Percentiles rank a stretch among this genome's conserved stretches.
These are phyloP conservation scores for Lysandra bellargus DNA, from an alignment of 2,888 invertebrate genomes.

Conservation along the genomic window DNA sequence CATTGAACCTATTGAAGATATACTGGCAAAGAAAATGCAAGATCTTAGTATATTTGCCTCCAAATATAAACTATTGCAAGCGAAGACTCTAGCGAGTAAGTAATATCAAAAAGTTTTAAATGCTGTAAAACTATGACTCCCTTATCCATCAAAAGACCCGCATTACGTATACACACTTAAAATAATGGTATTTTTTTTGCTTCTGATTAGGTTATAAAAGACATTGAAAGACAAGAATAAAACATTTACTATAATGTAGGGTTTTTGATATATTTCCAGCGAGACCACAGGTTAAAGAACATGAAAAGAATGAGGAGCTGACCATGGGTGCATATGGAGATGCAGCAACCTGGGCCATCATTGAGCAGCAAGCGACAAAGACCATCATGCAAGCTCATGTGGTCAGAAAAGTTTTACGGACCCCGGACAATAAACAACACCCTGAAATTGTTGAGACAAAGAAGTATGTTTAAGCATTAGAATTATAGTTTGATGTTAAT, in stretches of 20 bases:
- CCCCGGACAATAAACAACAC: slow-evolving; percentile 48
- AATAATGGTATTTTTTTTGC: no score
- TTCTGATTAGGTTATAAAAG: no score
- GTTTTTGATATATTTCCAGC: slow-evolving; percentile 41
- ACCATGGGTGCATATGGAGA: slow-evolving; percentile 53
- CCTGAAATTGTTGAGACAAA: slow-evolving; percentile 56
- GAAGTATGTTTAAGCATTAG: slow-evolving; percentile 49
- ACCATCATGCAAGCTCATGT: slow-evolving; percentile 54
- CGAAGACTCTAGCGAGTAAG: slow-evolving; percentile 58
- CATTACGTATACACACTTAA: background rate
- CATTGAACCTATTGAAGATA: slow-evolving; percentile 55
- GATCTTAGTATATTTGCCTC: slow-evolving; percentile 57
- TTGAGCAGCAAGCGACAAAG: slow-evolving; percentile 59
- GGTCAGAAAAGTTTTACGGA: slow-evolving; percentile 51
- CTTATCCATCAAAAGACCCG: no score
- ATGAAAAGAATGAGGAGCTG: slow-evolving; percentile 43
- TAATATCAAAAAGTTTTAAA: slow-evolving; percentile 34
- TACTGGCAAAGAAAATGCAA: slow-evolving; percentile 53
- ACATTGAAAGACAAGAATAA: no score
- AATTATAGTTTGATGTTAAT: no score
- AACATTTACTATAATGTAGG: background rate
- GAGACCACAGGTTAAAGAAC: slow-evolving; percentile 46
- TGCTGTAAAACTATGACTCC: no score
- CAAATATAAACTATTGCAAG: slow-evolving; percentile 61
- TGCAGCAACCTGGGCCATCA: slow-evolving; percentile 49